Conservation (phyloP, 2,797 vertebrate species). For the Atherinosoma microstoma region DNA sequence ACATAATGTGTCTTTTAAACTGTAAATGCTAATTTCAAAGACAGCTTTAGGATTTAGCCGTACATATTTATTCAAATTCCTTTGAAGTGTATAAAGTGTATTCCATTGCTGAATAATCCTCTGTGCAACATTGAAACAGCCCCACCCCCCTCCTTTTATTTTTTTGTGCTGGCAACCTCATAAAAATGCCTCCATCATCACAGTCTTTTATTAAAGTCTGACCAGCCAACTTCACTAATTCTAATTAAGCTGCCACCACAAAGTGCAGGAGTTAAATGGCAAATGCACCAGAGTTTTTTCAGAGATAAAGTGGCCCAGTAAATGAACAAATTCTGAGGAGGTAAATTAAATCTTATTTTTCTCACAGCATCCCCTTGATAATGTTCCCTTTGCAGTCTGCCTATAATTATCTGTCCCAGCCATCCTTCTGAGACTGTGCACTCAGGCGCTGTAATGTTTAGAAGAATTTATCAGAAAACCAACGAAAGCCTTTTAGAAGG, state of each 20-base stretch:
- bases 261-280: constrained; percentile 39
- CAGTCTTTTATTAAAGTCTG: constrained; percentile 55
- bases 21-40: background rate
- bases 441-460: constrained; percentile 20
- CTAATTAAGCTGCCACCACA: constrained; percentile 67
- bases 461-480: constrained; percentile 41
- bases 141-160: no score
- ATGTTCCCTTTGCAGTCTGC: constrained; percentile 17
- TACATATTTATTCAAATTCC: background rate
- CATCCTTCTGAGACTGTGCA: constrained; percentile 18
- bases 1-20: background rate
- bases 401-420: constrained; percentile 44
- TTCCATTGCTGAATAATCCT: constrained; percentile 24
- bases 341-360: constrained; percentile 14
- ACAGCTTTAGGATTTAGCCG: background rate
- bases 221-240: constrained; percentile 49
- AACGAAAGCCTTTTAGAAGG: constrained; percentile 28
- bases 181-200: constrained; percentile 48
- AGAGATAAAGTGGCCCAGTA: constrained; percentile 16
- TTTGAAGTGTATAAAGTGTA: background rate
- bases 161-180: constrained; percentile 23
- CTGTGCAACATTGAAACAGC: constrained; percentile 16
- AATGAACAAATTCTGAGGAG: constrained; percentile 6
- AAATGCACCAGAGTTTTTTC: constrained; percentile 32
- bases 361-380: constrained; percentile 1